Evolutionary conservation across 2,113 vertebrate species (phyloP).

Genomic region (Osmerus eperlanus): DNA sequence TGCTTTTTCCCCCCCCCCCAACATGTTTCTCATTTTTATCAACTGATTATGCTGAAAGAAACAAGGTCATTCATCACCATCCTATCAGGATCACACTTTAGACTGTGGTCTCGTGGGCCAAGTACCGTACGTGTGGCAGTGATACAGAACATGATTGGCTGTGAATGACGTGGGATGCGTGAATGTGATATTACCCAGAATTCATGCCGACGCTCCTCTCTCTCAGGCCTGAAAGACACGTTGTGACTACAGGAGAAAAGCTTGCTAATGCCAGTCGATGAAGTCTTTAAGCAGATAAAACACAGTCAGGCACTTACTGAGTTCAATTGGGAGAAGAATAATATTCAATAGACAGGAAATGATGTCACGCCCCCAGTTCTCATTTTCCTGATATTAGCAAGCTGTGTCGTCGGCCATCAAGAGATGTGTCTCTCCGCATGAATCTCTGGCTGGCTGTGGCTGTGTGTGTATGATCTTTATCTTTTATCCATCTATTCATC

Average conservation of each 20-base stretch:
- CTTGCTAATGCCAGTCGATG: constrained; percentile 44
- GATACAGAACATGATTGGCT: constrained; percentile 28
- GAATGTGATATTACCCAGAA: constrained; percentile 50
- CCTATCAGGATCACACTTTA: not conserved
- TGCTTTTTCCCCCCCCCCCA: too few relatives aligned
- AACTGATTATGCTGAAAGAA: not conserved
- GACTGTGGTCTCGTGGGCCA: not conserved
- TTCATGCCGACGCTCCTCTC: constrained; percentile 56
- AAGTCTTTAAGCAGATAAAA: not conserved
- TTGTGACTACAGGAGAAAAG: not conserved
- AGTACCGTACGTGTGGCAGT: not conserved
- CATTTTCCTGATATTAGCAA: constrained; percentile 54
- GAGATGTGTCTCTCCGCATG: constrained; percentile 56
- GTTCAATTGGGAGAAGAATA: too few relatives aligned
- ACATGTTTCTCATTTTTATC: not conserved
- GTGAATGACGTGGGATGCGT: constrained; percentile 61
- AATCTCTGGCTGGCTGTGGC: constrained; percentile 53
- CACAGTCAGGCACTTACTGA: not conserved
- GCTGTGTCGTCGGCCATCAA: constrained; percentile 41
- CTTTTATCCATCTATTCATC: constrained; percentile 34
- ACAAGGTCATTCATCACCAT: not conserved
- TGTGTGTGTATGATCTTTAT: constrained; percentile 27
- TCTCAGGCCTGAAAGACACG: constrained; percentile 31
- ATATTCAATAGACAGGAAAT: not conserved
- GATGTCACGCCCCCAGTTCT: not conserved